phyloP scores from a whole-genome alignment of 2,113 vertebrate genomes.

The Nicator chloris region DNA sequence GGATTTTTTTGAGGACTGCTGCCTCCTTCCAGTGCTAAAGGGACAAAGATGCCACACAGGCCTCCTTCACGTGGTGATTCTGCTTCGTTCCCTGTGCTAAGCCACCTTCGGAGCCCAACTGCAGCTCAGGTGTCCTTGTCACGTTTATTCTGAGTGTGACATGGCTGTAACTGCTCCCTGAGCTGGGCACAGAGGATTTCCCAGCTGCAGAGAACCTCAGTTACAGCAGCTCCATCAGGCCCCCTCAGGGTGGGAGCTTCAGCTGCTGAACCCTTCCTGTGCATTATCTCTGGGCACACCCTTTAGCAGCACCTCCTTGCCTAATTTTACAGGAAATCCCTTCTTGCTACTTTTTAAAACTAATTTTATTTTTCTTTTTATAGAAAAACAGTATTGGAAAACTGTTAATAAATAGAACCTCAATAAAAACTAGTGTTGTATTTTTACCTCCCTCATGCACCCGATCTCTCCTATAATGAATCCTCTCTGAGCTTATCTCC shows the following conservation, averaged over 20 bases:
- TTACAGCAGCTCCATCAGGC: neutral
- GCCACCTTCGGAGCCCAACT: neutral
- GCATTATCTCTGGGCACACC: neutral
- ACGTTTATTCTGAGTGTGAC: neutral
- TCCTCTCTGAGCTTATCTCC: neutral
- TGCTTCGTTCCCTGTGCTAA: neutral
- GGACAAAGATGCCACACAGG: neutral
- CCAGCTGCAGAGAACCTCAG: neutral
- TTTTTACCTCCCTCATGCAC: neutral
- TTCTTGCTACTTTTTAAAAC: neutral
- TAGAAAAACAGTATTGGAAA: neutral
- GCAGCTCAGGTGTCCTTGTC: neutral
- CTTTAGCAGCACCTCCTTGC: neutral
- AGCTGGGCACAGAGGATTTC: neutral
- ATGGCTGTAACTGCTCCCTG: neutral
- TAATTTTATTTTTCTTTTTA: neutral
- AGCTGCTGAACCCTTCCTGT: neutral
- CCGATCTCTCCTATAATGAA: neutral
- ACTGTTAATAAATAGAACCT: neutral
- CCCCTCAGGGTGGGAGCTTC: neutral
- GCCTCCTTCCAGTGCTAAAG: neutral
- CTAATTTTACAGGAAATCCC: constrained; percentile 2
- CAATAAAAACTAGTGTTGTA: neutral
- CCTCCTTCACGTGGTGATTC: neutral
- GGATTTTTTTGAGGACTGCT: neutral